Conservation (phyloP, 92 coral and sea anemone species). For the Porites cylindrica region DNA sequence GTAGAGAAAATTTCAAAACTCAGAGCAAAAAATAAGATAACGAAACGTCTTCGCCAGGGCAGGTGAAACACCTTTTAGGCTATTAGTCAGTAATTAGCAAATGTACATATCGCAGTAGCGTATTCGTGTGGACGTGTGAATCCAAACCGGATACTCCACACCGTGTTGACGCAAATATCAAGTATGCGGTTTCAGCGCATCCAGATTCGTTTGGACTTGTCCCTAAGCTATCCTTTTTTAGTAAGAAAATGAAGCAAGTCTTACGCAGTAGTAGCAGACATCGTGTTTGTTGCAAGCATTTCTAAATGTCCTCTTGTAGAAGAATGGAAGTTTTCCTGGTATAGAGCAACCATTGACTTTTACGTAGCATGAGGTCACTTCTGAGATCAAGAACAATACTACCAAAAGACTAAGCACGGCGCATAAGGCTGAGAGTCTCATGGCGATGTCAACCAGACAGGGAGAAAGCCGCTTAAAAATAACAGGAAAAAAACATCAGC, state of each 20-base stretch:
- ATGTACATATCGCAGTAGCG: no score
- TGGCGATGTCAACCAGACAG: background rate
- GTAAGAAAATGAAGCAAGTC: slow-evolving; percentile 11
- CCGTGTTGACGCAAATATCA: no score
- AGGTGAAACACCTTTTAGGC: no score
- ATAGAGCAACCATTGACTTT: slow-evolving; percentile 6
- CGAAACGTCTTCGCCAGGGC: no score
- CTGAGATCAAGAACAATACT: background rate
- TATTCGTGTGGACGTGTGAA: no score
- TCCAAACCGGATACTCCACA: no score
- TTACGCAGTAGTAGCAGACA: slow-evolving; percentile 91
- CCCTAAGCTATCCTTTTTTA: no score
- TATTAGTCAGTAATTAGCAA: no score
- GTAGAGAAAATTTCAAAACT: no score
- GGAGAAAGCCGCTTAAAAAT: background rate
- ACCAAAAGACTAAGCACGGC: background rate
- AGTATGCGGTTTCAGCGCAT: no score
- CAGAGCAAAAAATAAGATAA: no score
- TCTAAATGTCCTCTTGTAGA: slow-evolving; percentile 71
- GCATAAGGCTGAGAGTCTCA: background rate
- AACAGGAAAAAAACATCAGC: background rate
- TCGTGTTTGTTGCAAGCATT: slow-evolving; percentile 94
- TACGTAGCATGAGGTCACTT: background rate
- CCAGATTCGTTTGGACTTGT: no score
- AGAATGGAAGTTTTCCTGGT: slow-evolving; percentile 61